Percentiles rank a stretch among this genome's conserved stretches.
Evolutionary conservation across 2,113 vertebrate genomes (phyloP).

Genomic region (Chloebia gouldiae): DNA sequence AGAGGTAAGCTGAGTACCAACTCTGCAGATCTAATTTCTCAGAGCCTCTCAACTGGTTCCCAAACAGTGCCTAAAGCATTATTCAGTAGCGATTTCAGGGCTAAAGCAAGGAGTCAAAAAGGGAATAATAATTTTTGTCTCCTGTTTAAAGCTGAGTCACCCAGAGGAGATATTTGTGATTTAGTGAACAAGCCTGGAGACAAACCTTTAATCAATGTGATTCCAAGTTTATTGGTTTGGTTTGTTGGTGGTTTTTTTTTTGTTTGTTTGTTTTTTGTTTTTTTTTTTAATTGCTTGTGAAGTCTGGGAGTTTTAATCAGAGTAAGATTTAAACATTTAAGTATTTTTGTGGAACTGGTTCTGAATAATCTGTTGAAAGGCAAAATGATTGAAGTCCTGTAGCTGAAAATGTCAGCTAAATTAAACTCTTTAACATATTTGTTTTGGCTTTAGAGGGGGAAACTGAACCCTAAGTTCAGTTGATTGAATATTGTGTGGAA

Average conservation of each 20-base stretch:
- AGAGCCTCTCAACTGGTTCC: background rate
- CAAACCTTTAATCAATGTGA: background rate
- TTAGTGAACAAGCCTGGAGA: background rate
- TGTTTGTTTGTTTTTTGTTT: background rate
- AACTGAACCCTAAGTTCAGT: background rate
- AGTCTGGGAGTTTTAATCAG: background rate
- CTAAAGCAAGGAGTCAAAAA: background rate
- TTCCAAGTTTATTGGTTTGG: background rate
- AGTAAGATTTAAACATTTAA: background rate
- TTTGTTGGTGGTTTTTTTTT: background rate
- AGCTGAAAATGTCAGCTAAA: background rate
- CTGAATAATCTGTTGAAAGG: background rate
- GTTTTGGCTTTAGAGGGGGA: background rate
- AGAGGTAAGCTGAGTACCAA: background rate
- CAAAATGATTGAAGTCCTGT: background rate
- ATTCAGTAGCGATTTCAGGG: background rate
- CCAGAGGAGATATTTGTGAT: background rate
- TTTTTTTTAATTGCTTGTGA: background rate
- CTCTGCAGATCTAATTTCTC: background rate
- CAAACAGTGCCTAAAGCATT: background rate
- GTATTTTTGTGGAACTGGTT: background rate
- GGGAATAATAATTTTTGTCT: background rate
- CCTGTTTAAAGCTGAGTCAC: background rate
- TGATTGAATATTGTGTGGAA: background rate
- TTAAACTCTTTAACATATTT: background rate